Evolutionary conservation across 2,888 invertebrate genomes (phyloP).

Genomic region (Hirtodrosophila cameraria): DNA sequence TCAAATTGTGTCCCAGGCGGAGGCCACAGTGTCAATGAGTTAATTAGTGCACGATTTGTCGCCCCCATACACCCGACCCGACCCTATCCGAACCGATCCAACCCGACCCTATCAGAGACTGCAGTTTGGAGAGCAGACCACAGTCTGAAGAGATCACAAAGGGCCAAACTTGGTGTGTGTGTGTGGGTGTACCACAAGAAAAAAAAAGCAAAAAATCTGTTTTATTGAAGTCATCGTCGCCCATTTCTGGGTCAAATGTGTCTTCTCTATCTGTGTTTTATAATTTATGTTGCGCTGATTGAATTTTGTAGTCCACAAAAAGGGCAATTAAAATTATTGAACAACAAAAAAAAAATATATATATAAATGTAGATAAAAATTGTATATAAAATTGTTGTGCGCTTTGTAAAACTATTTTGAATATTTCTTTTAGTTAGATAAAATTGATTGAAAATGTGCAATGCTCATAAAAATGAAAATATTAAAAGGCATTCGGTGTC

Average conservation of each 20-base stretch:
- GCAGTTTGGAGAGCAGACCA: too few relatives aligned
- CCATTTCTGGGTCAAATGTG: conserved; percentile 66
- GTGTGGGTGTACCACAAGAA: conserved; percentile 21
- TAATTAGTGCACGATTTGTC: conserved; percentile 77
- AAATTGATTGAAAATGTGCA: conserved; percentile 45
- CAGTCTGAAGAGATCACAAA: conserved; percentile 7
- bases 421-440: conserved; percentile 10
- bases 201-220: conserved; percentile 49
- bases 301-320: conserved; percentile 66
- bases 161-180: conserved; percentile 28
- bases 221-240: conserved; percentile 62
- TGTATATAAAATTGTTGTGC: conserved; percentile 7
- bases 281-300: conserved; percentile 75
- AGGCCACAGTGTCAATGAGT: conserved; percentile 78
- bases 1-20: conserved; percentile 38
- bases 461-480: conserved; percentile 39
- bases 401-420: conserved; percentile 2
- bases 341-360: conserved; percentile 32
- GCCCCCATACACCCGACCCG: conserved; percentile 37
- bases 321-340: conserved; percentile 73
- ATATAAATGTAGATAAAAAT: neutral
- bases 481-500: conserved; percentile 56
- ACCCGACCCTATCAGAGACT: neutral
- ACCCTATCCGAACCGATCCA: conserved; percentile 9
- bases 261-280: conserved; percentile 36